phyloP scores from a whole-genome alignment of 2,113 vertebrate species.

The Cervus canadensis region DNA sequence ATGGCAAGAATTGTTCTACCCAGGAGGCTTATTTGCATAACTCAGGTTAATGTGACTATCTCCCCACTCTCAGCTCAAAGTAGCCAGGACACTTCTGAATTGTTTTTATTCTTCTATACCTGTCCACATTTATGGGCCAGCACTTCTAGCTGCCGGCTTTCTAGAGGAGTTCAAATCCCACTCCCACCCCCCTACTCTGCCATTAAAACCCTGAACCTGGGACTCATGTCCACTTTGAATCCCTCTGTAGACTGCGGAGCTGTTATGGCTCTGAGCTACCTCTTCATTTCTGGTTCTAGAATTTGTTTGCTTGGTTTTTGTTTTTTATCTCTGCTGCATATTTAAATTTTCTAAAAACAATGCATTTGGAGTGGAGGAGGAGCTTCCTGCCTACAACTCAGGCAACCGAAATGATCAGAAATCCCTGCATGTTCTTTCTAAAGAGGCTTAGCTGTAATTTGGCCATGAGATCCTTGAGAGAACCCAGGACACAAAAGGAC shows the following conservation, averaged over 20 bases:
- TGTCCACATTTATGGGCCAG: background rate
- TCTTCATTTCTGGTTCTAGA: background rate
- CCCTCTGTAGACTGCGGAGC: background rate
- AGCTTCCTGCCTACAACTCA: background rate
- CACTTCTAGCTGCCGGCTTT: background rate
- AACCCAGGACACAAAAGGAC: background rate
- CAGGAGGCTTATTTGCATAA: background rate
- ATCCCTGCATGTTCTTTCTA: background rate
- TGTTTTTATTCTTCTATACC: background rate
- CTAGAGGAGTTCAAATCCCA: background rate
- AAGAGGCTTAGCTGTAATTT: background rate
- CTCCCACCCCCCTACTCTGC: background rate
- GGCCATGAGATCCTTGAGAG: background rate
- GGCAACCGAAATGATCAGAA: background rate
- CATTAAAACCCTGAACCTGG: background rate
- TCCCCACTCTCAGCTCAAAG: background rate
- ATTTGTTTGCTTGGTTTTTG: background rate
- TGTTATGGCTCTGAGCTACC: background rate
- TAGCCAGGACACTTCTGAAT: background rate
- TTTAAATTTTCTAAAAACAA: background rate
- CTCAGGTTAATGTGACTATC: background rate
- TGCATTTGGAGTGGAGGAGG: background rate
- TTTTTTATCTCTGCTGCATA: background rate
- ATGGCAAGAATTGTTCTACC: slow-evolving; percentile 10
- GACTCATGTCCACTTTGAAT: background rate